Evolutionary conservation across 2,113 vertebrate genomes (phyloP), one percentile per base, ranked within the genome.

Genomic region (Hemibagrus wyckioides): DNA sequence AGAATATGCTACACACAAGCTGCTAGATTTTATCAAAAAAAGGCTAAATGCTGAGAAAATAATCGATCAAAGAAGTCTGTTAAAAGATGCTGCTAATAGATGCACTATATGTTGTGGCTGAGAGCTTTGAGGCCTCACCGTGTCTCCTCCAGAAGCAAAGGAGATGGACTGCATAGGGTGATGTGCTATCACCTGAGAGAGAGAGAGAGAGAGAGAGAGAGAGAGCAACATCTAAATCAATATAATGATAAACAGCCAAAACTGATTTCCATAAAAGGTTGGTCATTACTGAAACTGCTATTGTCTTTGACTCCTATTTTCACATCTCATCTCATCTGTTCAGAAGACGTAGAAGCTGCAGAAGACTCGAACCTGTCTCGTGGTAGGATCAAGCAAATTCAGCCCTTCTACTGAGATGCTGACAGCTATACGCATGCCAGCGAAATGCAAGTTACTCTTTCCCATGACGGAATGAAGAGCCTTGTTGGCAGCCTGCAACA

Each of bases 351-450:
- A 39, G 41, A 23, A 39, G 11, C 0, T 63, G 36, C 13, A 6
- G 33, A 59, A 15, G 44, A 48, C 23, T 54, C 85, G 54, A 82
- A 99, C 98, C 97, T 99, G 97, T 44, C 96, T 94, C 0, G 97
- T 98, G 83, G 97, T 97, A 0, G 97, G 98, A 83, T 99, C 95
- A 3, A 96, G 97, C 82, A 99, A 95, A 91, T 97, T 96, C 33
- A 99, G 95, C 8, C 98, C 98, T 0, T 98, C 97, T 0, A 97
- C 93, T 0, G 97, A 99, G 94, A 99, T 98, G 91, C 97, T 99
- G 85, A 99, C 92, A 0, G 96, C 95, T 0, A 99, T 97, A 90
- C 94, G 98, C 96, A 99, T 98, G 84, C 97, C 97, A 0, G 98
- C 98, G 0, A 99, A 99, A 50, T 95, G 96, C 80, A 99, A 94